A percentile compares a stretch with the other conserved stretches of the same genome.
These are phyloP conservation scores for Smittia sp. DNA, from an alignment of 2,888 invertebrate genomes.

Conservation along the genomic window DNA sequence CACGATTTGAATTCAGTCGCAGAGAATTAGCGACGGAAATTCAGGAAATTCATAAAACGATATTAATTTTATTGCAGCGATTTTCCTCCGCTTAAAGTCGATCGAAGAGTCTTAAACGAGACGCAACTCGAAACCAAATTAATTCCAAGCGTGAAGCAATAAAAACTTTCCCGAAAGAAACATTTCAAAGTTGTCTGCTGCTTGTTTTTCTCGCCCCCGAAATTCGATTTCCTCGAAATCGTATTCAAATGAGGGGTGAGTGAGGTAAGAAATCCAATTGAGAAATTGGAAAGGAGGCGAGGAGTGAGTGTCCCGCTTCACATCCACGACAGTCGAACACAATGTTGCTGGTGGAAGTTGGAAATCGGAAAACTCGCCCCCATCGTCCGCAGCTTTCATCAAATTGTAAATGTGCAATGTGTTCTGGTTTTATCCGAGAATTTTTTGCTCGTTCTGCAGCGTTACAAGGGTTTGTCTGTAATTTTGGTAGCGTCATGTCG, in stretches of 20 bases:
- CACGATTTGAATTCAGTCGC: not conserved
- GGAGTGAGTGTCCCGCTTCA: not conserved
- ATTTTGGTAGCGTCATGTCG: not conserved
- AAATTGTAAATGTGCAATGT: constrained; percentile 4
- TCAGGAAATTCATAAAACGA: constrained; percentile 16
- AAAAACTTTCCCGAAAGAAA: constrained; percentile 15
- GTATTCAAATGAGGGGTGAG: constrained; percentile 11
- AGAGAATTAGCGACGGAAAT: constrained; percentile 1
- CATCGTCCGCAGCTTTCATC: not conserved
- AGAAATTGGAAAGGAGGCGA: constrained; percentile 1
- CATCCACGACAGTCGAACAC: not conserved
- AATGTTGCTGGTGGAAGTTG: not conserved
- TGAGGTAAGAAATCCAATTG: not conserved
- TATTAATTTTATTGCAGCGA: constrained; percentile 21
- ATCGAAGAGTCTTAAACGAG: not conserved
- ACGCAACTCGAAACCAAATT: not conserved
- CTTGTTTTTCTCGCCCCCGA: constrained; percentile 2
- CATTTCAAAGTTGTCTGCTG: constrained; percentile 1
- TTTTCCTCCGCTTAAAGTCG: not conserved
- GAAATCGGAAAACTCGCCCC: not conserved
- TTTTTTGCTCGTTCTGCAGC: not conserved
- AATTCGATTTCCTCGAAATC: constrained; percentile 16
- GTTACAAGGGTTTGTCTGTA: not conserved
- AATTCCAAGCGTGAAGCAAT: constrained; percentile 13
- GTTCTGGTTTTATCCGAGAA: not conserved